Percentiles rank a stretch among this genome's conserved stretches.
Evolutionary conservation across 2,888 invertebrate species (phyloP).

Genomic region (Arrhopalites spinosus): DNA sequence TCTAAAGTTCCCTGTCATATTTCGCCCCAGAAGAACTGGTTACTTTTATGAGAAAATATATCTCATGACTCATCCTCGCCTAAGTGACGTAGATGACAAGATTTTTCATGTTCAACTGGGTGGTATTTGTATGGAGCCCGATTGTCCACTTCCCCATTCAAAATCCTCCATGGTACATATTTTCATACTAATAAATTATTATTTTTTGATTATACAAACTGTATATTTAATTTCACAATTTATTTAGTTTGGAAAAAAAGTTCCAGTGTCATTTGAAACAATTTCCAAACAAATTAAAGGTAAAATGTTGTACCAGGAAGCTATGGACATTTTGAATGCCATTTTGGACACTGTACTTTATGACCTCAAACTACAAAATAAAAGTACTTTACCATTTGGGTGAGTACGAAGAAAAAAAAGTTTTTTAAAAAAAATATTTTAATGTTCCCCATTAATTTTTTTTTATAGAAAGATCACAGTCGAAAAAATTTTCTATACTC

Average conservation of each 20-base stretch:
- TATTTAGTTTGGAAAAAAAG: not conserved
- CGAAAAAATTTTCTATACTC: constrained; percentile 45
- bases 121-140: constrained; percentile 51
- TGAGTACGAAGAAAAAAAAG: no score
- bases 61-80: constrained; percentile 50
- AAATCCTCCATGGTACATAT: constrained; percentile 7
- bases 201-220: not conserved
- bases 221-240: not conserved
- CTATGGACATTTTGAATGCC: constrained; percentile 39
- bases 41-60: constrained; percentile 49
- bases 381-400: constrained; percentile 21
- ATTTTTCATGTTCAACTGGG: constrained; percentile 38
- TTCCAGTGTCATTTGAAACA: not conserved
- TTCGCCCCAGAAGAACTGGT: constrained; percentile 43
- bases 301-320: constrained; percentile 36
- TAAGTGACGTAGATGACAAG: constrained; percentile 35
- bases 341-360: constrained; percentile 44
- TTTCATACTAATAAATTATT: not conserved
- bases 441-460: not conserved
- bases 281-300: not conserved
- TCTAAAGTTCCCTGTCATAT: constrained; percentile 46
- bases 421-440: no score
- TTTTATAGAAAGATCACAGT: constrained; percentile 42
- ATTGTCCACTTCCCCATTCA: constrained; percentile 20
- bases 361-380: not conserved